Conservation (phyloP, 2,797 vertebrate genomes). For the Crocidura indochinensis region DNA sequence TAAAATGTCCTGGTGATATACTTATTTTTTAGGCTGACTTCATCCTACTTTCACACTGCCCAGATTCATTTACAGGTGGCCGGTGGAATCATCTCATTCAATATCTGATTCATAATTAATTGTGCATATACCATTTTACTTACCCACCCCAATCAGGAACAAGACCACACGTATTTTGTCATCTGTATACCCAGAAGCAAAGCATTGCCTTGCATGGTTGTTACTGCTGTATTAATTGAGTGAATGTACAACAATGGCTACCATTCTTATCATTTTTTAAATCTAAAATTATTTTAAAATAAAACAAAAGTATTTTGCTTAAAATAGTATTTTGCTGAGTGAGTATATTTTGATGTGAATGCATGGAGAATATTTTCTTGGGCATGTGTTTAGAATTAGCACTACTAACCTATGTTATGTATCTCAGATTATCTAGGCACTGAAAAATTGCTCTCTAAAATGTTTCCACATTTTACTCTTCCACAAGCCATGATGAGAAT, state of each 20-base stretch:
- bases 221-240: not conserved
- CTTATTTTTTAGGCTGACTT: no score
- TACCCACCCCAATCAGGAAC: no score
- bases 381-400: constrained; percentile 34
- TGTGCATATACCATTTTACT: no score
- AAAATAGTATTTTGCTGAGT: not conserved
- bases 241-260: not conserved
- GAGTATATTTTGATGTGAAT: constrained; percentile 17
- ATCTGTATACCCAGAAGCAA: constrained; percentile 24
- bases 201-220: constrained; percentile 28
- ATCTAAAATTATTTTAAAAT: no score
- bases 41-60: no score
- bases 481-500: not conserved
- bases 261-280: constrained; percentile 25
- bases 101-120: no score
- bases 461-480: constrained; percentile 3
- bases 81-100: no score
- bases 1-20: no score
- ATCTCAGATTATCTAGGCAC: not conserved
- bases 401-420: not conserved
- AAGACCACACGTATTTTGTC: constrained; percentile 44
- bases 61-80: no score
- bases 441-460: constrained; percentile 12
- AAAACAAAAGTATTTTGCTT: no score
- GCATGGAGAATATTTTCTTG: not conserved